Base-by-base conservation (phyloP, 2,113 vertebrate species). In the Kryptolebias marmoratus region DNA sequence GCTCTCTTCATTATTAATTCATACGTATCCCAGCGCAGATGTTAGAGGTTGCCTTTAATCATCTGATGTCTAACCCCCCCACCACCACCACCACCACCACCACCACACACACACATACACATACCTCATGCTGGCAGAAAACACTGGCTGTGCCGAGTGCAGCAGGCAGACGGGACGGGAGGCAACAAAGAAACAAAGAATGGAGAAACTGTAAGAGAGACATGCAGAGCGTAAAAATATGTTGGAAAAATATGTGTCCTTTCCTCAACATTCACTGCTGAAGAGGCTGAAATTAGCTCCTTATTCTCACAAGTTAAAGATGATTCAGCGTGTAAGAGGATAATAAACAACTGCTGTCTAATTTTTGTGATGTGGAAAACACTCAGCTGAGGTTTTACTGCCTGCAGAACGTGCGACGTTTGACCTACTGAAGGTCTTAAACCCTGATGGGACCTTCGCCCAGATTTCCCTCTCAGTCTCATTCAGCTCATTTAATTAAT, bases 1-100 rank as follows among this genome's bases (percentile, higher is more conserved):
- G 90, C 85, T 83, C 79, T 86, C 87, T 74, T 79, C 77, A 89
- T 93, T 87, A 92, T 92, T 92, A 82, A 93, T 93, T 93, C 90
- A 93, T 92, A 73, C 48, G 18, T 87, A 80, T 79, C 71, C 75
- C 73, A 66, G 81, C 70, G 78, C 88, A 88, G 88, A 91, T 88
- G 88, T 77, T 84, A 65, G 82, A 79, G 82, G 80, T 81, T 74
- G 81, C 73, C 79, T 84, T 89, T 89, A 88, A 90, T 88, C 86
- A 86, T 90, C 64, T 88, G 88, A 91, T 87, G 81, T 77, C 77
- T 73, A 52, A 65, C 66, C 57, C 4, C 53, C 82, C 72, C 71
- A 74, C 71, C 2, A 60, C 62, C 55, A n/a, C 68, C 76, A 69
- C 4, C 67, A 49, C 56, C 15, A 3, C 64, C 71, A 52, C n/a